Percentiles rank a stretch among this genome's conserved stretches.
These are phyloP conservation scores for Solenodon paradoxus DNA, from an alignment of 2,113 vertebrate species.

Conservation along the genomic window DNA sequence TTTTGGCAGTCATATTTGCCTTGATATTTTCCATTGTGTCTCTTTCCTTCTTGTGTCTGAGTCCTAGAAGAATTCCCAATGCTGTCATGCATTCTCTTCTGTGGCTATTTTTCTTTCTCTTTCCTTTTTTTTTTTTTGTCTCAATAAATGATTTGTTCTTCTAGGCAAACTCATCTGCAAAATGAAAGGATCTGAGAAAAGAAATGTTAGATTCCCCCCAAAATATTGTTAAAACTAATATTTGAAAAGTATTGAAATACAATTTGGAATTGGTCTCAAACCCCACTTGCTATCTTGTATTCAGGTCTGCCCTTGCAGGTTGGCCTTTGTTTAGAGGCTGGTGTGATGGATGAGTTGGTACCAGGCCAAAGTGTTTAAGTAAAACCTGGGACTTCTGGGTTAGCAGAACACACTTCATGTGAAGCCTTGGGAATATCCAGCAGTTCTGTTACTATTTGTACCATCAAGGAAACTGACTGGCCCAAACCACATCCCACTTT, in stretches of 20 bases:
- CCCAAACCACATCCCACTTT: constrained; percentile 36
- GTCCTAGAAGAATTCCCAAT: not conserved
- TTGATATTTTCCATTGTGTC: constrained; percentile 26
- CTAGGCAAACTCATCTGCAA: constrained; percentile 41
- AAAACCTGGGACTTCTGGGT: constrained; percentile 50
- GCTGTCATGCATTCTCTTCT: not conserved
- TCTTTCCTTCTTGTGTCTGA: not conserved
- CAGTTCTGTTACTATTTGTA: constrained; percentile 1
- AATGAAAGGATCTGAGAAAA: constrained; percentile 18
- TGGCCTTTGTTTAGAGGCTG: constrained; percentile 23
- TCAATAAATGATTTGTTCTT: not conserved
- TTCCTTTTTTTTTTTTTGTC: too few species aligned
- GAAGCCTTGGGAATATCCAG: constrained; percentile 28
- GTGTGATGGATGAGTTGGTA: constrained; percentile 41
- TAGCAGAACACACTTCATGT: constrained; percentile 52
- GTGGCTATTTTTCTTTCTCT: too few species aligned
- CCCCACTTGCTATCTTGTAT: not conserved
- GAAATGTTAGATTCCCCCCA: constrained; percentile 12
- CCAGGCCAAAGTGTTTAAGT: constrained; percentile 46
- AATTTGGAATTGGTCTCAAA: constrained; percentile 13
- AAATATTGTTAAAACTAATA: constrained; percentile 34
- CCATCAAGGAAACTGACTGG: constrained; percentile 8
- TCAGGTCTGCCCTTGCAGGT: constrained; percentile 8
- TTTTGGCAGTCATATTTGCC: not conserved
- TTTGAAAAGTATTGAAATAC: constrained; percentile 15